Evolutionary conservation across 37 sponge, comb jelly and placozoan genomes (phyloP), one percentile per base, ranked within the genome.

Genomic region (Petrosia ficiformis): DNA sequence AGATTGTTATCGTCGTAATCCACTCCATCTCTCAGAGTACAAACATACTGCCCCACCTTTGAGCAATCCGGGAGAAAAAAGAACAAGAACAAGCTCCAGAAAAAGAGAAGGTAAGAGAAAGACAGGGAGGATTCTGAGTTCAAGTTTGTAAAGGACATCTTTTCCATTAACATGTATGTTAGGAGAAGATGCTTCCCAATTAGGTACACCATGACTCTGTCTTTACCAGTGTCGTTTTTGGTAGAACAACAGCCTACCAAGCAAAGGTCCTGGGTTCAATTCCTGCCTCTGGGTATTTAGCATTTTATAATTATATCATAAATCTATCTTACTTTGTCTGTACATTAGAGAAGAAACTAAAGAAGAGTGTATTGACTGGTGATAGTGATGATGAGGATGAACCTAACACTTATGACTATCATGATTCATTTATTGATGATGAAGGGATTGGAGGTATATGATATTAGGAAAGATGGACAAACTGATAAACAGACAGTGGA

Each of bases 301-400:
- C 54, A 48, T 48, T 48, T 48, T 19, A 48, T 8, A 14, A 19
- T 48, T 19, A 48, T 48, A 14, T 19, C 8, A 8, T 8, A 8
- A 19, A 48, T 48, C 14, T 48, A 14, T 48, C 8, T 19, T 8
- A 19, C 14, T 14, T 48, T 14, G 14, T 48, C 14, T 48, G 8
- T 8, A 48, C 54, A 19, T 48, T 14, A 48, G 54, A 14, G 54
- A 48, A 48, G 14, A 48, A 48, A 14, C 54, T 14, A 48, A 80
- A 80, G 73, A 26, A 22, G 2, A 89, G 87, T 82, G 72, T 82
- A 28, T 39, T 86, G 30, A 77, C 54, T 39, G 90, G 80, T 31
- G 94, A 86, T 57, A 93, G 94, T 79, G 94, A 93, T 82, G 90
- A 93, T 81, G 90, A 88, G 70, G 83, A 75, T 19, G 74, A 75